phyloP scores from a whole-genome alignment of 92 coral and sea anemone species.

The Palythoa grandiflora region DNA sequence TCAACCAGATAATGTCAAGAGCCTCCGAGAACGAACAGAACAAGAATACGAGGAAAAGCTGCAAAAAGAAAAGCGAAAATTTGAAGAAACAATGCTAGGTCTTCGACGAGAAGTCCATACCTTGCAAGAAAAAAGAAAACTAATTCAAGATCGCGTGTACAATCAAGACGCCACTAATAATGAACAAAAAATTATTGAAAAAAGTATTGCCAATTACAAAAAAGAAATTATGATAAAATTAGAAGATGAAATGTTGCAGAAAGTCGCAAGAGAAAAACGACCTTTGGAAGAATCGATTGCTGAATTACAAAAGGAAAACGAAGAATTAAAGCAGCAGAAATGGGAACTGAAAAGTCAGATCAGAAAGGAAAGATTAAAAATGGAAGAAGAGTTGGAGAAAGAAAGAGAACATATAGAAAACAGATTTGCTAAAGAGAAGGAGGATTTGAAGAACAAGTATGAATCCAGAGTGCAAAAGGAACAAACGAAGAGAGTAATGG shows the following conservation, averaged over 20 bases:
- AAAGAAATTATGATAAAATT: constrained; percentile 78
- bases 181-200: constrained; percentile 80
- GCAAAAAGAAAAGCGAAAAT: constrained; percentile 70
- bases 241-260: constrained; percentile 82
- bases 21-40: constrained; percentile 63
- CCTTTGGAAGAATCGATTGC: constrained; percentile 77
- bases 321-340: constrained; percentile 78
- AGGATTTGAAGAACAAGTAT: constrained; percentile 71
- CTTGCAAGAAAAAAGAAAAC: constrained; percentile 79
- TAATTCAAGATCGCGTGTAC: constrained; percentile 86
- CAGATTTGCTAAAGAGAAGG: constrained; percentile 75
- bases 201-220: constrained; percentile 88
- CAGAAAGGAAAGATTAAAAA: constrained; percentile 70
- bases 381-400: constrained; percentile 78
- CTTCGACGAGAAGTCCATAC: constrained; percentile 76
- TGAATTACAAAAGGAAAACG: constrained; percentile 75
- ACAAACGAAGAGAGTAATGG: constrained; percentile 54
- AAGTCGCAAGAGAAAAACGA: constrained; percentile 73
- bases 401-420: constrained; percentile 77
- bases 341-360: constrained; percentile 83
- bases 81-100: constrained; percentile 83
- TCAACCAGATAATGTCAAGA: constrained; percentile 23
- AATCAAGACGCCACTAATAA: constrained; percentile 71
- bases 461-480: constrained; percentile 75
- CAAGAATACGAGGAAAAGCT: constrained; percentile 82